Base-by-base conservation (phyloP, 2,113 vertebrate species). In the Numenius arquata region DNA sequence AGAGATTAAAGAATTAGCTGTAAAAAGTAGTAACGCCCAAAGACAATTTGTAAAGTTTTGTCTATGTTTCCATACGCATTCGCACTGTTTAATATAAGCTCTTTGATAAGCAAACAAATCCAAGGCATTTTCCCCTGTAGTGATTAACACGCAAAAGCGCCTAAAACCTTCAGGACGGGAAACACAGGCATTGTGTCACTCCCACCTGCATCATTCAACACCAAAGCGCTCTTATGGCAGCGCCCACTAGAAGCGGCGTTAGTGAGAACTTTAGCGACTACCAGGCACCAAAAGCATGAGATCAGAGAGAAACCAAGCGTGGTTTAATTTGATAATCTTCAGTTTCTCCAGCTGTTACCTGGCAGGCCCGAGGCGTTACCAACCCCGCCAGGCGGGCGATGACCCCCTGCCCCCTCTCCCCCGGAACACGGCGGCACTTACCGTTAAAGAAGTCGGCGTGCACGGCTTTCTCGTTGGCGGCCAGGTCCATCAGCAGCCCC, bases 401-500 rank as follows among this genome's bases (percentile, higher is more conserved):
- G 20, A 12, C 9, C n/a, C 25, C 25, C 4, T 1, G 0, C 3
- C 27, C 30, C 16, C 25, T 2, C 3, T 4, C 14, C 7, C 15
- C 17, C 45, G 1, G 18, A 8, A 5, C 5, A 7, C 23, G 29
- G 22, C 30, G 19, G 4, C 7, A 15, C 98, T 98, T 85, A 99
- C 99, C 99, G 12, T 99, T 99, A 62, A 99, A 99, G 90, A 99
- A 99, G 94, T 99, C 99, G 1, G 98, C 99, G 76, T 99, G 99
- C 18, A 99, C 99, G 0, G 99, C 99, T 85, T 99, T 99, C 88
- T 99, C 99, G 89, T 99, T 99, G 89, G 99, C 99, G 29, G 99
- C 99, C 97, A 99, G 95, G 93, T 99, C 99, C 99, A 99, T 99
- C 29, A 99, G 93, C 80, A 99, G 98, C 15, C 99, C 99, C 7